Evolutionary conservation across 1,140 invertebrate species (phyloP).

Genomic region (Helicoverpa armigera): DNA sequence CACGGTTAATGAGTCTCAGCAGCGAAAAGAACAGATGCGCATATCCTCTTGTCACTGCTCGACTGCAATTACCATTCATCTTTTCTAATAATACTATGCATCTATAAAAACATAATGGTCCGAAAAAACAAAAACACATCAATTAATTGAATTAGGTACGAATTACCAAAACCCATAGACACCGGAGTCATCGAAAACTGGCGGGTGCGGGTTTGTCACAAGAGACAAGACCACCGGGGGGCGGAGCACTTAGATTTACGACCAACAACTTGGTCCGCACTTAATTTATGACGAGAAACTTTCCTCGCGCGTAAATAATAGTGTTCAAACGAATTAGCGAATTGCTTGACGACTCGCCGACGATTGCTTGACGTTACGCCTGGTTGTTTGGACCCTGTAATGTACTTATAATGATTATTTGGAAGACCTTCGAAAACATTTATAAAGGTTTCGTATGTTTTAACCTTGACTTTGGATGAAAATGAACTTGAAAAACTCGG

Average conservation of each 20-base stretch:
- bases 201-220: constrained; percentile 58
- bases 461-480: too few species aligned
- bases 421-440: not conserved
- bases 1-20: not conserved
- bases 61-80: too few species aligned
- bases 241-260: constrained; percentile 61
- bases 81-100: too few species aligned
- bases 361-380: constrained; percentile 14
- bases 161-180: constrained; percentile 13
- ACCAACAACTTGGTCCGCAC: constrained; percentile 58
- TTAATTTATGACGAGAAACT: constrained; percentile 65
- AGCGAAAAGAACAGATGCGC: too few species aligned
- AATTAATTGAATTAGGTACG: not conserved
- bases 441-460: too few species aligned
- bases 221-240: constrained; percentile 55
- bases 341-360: constrained; percentile 31
- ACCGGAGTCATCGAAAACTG: constrained; percentile 50
- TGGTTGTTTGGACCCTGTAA: not conserved
- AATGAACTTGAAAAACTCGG: too few species aligned
- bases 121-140: not conserved
- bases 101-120: too few species aligned
- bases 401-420: constrained; percentile 14
- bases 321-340: constrained; percentile 56
- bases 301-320: constrained; percentile 64
- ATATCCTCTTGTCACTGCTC: too few species aligned